Conservation (phyloP, 1,140 invertebrate genomes). For the Caenorhabditis latens region DNA sequence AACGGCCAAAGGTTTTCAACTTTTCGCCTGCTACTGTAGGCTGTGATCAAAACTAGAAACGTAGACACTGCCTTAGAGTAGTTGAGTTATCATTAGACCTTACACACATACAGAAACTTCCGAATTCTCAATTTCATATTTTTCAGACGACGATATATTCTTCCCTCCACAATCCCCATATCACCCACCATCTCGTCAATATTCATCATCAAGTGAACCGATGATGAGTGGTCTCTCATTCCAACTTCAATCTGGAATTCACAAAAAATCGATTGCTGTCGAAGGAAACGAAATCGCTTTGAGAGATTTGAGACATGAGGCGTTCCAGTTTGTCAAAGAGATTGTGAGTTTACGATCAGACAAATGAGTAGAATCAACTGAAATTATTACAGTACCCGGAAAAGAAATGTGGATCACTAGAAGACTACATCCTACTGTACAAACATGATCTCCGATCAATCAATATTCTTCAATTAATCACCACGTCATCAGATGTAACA, state of each 20-base stretch:
- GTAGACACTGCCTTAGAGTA: neutral
- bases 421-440: slow-evolving; percentile 75
- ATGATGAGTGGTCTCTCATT: slow-evolving; percentile 67
- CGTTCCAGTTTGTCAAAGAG: slow-evolving; percentile 69
- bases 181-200: neutral
- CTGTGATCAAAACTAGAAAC: neutral
- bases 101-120: neutral
- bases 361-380: neutral
- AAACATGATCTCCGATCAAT: slow-evolving; percentile 76
- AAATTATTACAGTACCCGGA: slow-evolving; percentile 56
- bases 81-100: neutral
- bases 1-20: no score
- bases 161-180: slow-evolving; percentile 29
- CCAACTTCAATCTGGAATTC: slow-evolving; percentile 68
- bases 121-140: neutral
- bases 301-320: slow-evolving; percentile 68
- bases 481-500: slow-evolving; percentile 69
- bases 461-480: slow-evolving; percentile 75
- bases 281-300: slow-evolving; percentile 70
- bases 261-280: slow-evolving; percentile 64
- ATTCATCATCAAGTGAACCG: slow-evolving; percentile 33
- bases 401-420: slow-evolving; percentile 60
- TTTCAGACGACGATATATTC: slow-evolving; percentile 20
- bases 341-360: slow-evolving; percentile 29
- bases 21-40: no score